Percentiles rank a stretch among this genome's conserved stretches.
phyloP scores from a whole-genome alignment of 2,113 vertebrate species.

The Sclerurus mexicanus region DNA sequence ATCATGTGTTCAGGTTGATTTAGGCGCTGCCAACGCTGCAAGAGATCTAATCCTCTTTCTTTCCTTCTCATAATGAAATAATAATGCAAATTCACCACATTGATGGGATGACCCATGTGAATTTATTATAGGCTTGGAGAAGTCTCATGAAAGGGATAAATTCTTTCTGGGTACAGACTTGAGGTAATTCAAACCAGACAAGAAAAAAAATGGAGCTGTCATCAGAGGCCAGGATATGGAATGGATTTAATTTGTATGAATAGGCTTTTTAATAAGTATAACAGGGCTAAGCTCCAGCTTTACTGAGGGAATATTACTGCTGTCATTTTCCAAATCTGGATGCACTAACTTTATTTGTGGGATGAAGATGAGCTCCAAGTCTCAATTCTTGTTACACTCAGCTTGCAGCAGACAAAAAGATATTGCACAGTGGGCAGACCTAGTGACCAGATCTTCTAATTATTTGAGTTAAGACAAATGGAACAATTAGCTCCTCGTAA shows the following conservation, averaged over 20 bases:
- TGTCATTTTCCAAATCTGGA: constrained; percentile 71
- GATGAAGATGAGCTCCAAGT: constrained; percentile 48
- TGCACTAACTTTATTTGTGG: constrained; percentile 68
- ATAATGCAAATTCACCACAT: constrained; percentile 81
- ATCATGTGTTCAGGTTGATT: constrained; percentile 78
- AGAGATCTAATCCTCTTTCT: constrained; percentile 78
- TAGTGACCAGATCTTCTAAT: constrained; percentile 30
- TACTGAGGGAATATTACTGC: constrained; percentile 64
- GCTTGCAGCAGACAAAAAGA: background rate
- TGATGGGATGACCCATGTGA: constrained; percentile 75
- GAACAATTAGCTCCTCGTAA: constrained; percentile 27
- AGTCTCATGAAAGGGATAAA: constrained; percentile 80
- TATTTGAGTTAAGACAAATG: constrained; percentile 30
- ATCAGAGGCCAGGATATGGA: constrained; percentile 70
- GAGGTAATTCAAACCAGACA: constrained; percentile 79
- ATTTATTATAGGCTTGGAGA: constrained; percentile 78
- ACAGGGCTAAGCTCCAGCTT: constrained; percentile 70
- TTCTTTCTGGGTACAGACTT: constrained; percentile 75
- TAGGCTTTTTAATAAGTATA: constrained; percentile 79
- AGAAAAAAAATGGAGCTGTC: constrained; percentile 76
- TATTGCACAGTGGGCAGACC: background rate
- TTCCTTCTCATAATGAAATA: constrained; percentile 80
- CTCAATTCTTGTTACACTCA: constrained; percentile 29
- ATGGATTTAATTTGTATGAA: constrained; percentile 82
- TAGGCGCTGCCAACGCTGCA: constrained; percentile 67